Evolutionary conservation across 2,888 invertebrate species (phyloP).

Genomic region (Tachina fera): DNA sequence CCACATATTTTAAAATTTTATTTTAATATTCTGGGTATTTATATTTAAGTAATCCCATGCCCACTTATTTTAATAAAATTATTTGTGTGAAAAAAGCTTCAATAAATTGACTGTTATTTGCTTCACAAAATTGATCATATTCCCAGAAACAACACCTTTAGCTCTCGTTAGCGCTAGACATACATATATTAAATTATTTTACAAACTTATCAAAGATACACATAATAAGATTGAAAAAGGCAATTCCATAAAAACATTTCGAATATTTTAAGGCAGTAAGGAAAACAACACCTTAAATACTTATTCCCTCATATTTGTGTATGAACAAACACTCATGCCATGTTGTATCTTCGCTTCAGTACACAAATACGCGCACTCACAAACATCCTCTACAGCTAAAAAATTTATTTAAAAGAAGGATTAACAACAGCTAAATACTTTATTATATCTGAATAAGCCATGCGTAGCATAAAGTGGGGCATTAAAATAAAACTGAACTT

Average conservation of each 20-base stretch:
- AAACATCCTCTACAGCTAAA: neutral
- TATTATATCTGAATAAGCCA: slow-evolving; percentile 57
- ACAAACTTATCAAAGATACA: too few species aligned
- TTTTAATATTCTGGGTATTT: too few species aligned
- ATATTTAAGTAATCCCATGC: too few species aligned
- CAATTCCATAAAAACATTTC: neutral
- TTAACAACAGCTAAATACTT: slow-evolving; percentile 64
- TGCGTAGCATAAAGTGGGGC: slow-evolving; percentile 38
- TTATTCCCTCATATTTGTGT: too few species aligned
- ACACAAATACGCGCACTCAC: neutral
- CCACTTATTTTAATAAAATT: too few species aligned
- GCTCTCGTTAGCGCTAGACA: too few species aligned
- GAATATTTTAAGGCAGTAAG: neutral
- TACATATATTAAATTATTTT: too few species aligned
- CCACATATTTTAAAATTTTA: too few species aligned
- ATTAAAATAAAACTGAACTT: slow-evolving; percentile 12
- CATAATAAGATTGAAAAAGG: neutral
- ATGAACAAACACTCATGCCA: slow-evolving; percentile 7
- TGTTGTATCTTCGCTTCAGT: neutral
- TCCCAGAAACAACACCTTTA: too few species aligned
- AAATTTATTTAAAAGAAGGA: slow-evolving; percentile 62
- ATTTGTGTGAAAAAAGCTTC: too few species aligned
- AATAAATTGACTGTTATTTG: too few species aligned
- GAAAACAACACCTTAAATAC: slow-evolving; percentile 1
- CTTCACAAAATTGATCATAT: too few species aligned